Percentiles rank a stretch among this genome's conserved stretches.
These are phyloP conservation scores for Corythornis vintsioides DNA, from an alignment of 2,113 vertebrate species.

Conservation along the genomic window DNA sequence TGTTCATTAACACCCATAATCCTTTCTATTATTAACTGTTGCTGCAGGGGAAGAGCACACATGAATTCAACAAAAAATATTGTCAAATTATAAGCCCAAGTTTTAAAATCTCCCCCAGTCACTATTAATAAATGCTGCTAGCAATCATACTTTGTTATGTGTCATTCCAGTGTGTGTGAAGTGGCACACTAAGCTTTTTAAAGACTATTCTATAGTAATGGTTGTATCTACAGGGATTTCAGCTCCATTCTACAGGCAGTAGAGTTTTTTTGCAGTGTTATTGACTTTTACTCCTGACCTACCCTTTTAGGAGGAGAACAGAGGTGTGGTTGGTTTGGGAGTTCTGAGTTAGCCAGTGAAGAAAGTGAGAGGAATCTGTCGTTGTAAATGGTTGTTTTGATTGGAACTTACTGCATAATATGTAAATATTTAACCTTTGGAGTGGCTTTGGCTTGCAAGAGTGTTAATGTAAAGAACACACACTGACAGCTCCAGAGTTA, in stretches of 20 bases:
- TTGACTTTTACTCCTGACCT: background rate
- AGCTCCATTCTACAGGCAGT: background rate
- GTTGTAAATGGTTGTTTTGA: conserved; percentile 23
- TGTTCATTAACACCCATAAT: conserved; percentile 31
- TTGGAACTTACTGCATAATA: conserved; percentile 14
- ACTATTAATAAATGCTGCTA: background rate
- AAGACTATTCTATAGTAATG: background rate
- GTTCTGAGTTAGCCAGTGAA: background rate
- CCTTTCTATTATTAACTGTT: conserved; percentile 50
- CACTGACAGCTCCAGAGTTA: background rate
- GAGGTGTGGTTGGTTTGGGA: conserved; percentile 1
- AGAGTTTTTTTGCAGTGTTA: background rate
- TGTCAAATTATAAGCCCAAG: background rate
- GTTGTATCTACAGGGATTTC: background rate
- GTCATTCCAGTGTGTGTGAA: background rate
- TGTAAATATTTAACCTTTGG: background rate
- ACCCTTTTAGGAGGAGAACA: background rate
- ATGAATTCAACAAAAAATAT: background rate
- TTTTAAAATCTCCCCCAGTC: background rate
- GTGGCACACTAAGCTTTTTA: background rate
- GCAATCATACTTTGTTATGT: background rate
- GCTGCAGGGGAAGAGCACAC: background rate
- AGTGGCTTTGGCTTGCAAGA: background rate
- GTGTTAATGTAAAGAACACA: background rate
- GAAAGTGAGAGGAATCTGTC: conserved; percentile 18